Evolutionary conservation across 1,140 invertebrate genomes (phyloP).

Genomic region (Apis dorsata): DNA sequence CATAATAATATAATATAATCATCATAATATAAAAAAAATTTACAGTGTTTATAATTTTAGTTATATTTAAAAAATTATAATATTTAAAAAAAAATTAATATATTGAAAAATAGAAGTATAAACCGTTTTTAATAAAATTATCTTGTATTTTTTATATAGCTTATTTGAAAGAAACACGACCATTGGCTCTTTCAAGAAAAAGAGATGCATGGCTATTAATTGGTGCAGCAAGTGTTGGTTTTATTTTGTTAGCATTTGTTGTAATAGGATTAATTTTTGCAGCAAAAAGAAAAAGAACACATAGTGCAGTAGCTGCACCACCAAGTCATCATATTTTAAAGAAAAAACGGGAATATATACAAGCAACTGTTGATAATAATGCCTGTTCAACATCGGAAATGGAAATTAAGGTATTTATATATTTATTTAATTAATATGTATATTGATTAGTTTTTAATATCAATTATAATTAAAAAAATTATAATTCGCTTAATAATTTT

Average conservation of each 20-base stretch:
- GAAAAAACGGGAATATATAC: conserved; percentile 70
- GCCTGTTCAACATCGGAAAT: conserved; percentile 74
- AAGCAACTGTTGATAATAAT: conserved; percentile 69
- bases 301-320: conserved; percentile 70
- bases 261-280: conserved; percentile 83
- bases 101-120: not conserved
- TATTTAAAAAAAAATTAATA: no score
- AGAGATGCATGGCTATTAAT: conserved; percentile 84
- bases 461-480: no score
- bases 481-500: not conserved
- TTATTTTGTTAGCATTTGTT: conserved; percentile 84
- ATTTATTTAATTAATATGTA: no score
- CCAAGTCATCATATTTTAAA: conserved; percentile 69
- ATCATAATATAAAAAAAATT: no score
- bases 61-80: no score
- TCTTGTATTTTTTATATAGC: conserved; percentile 76
- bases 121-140: not conserved
- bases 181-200: conserved; percentile 82
- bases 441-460: no score
- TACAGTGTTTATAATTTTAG: no score
- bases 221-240: conserved; percentile 82
- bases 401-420: conserved; percentile 68
- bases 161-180: conserved; percentile 85
- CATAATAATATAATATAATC: no score
- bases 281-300: conserved; percentile 81